Evolutionary conservation across 2,888 invertebrate genomes (phyloP), one percentile per base, ranked within the genome.

Genomic region (Diogma glabrata): DNA sequence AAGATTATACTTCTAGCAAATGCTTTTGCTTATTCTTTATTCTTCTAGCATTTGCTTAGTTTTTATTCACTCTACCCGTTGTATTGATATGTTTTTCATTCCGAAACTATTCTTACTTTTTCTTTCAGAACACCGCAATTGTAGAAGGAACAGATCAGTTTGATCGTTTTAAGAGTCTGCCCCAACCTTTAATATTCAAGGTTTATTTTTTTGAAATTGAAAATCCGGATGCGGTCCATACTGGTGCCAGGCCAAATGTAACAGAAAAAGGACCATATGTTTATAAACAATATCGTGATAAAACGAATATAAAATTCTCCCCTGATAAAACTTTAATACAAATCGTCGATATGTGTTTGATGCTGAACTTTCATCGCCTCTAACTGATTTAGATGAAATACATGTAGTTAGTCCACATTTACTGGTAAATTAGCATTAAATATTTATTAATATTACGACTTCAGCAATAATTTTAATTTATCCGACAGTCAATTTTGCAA

Each of bases 181-280:
- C 84, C 0, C 75, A 84, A 58, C 74, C 81, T 0, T 60, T 85
- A 9, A 69, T 71, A 40, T 79, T 82, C 55, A 77, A 75, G 38
- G 73, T 84, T 1, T 75, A 75, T 54, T 64, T 86, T 28, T 85
- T 84, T 63, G 77, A 81, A 60, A 73, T 87, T 2, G 75, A 72
- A 24, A 87, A 87, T 64, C 66, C 75, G 0, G 71, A 74, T 0
- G 76, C 72, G 19, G 74, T 84, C 2, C 62, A 75, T 19, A 59
- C 61, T 1, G 83, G 82, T 5, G 75, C 63, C 1, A 74, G 75
- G 51, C 84, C 86, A 0, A 67, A 70, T 19, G 66, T 87, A 9
- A 61, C 67, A 22, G 82, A 87, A 72, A 60, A 75, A 6, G 85
- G 86, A 5, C 87, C 86, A 1, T 87, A 78, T 57, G 65, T 78